Conservation (phyloP, 2,888 invertebrate species). For the Pycnomerus fuliginosus region DNA sequence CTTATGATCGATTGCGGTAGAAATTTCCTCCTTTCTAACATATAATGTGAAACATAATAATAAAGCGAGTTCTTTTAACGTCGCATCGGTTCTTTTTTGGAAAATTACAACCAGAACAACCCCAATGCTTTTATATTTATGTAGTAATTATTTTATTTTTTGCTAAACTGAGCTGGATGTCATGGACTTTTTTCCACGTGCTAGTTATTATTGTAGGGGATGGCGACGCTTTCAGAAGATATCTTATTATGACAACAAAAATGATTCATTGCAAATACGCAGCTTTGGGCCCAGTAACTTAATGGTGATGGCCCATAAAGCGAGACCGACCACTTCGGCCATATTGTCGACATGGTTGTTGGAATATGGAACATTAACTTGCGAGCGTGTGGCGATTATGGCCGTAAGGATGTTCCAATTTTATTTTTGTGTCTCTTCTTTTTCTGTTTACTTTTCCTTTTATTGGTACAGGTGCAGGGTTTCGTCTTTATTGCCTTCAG, state of each 20-base stretch:
- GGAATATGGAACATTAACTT: constrained; percentile 25
- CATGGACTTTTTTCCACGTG: constrained; percentile 15
- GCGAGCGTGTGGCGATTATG: constrained; percentile 25
- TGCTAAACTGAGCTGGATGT: not conserved
- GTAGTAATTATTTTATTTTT: constrained; percentile 11
- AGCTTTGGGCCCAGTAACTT: constrained; percentile 22
- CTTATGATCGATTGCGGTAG: constrained; percentile 24
- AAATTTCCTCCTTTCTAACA: constrained; percentile 13
- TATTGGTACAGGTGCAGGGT: constrained; percentile 17
- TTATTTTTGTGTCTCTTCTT: constrained; percentile 23
- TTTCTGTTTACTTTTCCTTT: constrained; percentile 24
- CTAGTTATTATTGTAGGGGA: constrained; percentile 16
- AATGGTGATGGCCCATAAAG: constrained; percentile 28
- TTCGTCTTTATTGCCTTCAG: constrained; percentile 19
- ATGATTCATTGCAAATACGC: constrained; percentile 27
- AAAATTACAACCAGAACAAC: constrained; percentile 10
- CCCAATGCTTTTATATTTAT: constrained; percentile 11
- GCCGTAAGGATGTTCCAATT: constrained; percentile 21
- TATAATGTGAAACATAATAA: constrained; percentile 22
- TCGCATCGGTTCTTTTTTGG: constrained; percentile 11
- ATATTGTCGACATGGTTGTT: constrained; percentile 24
- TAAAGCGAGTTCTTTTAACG: constrained; percentile 20
- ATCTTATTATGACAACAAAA: constrained; percentile 21
- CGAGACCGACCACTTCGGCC: constrained; percentile 22
- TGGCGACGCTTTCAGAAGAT: constrained; percentile 11